Evolutionary conservation across 1,140 invertebrate species (phyloP).

Genomic region (Heliconius himera): DNA sequence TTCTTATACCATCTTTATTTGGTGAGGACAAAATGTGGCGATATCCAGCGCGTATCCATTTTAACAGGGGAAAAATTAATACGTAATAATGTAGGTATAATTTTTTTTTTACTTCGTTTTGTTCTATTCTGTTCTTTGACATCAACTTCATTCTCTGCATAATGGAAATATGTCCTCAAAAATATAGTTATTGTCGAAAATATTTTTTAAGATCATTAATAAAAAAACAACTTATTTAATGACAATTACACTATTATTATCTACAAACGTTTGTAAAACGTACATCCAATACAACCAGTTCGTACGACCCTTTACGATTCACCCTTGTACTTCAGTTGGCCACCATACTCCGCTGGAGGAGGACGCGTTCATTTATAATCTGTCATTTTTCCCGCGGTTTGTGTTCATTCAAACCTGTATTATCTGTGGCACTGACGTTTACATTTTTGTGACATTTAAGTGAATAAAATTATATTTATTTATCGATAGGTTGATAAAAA

Average conservation of each 20-base stretch:
- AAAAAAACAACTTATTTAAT: too few species aligned
- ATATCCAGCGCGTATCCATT: too few species aligned
- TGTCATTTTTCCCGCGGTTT: conserved; percentile 32
- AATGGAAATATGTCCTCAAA: too few species aligned
- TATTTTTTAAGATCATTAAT: too few species aligned
- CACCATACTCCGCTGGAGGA: conserved; percentile 24
- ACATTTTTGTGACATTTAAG: conserved; percentile 14
- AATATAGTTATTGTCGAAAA: too few species aligned
- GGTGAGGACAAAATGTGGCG: too few species aligned
- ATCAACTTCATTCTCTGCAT: too few species aligned
- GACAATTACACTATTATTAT: not conserved
- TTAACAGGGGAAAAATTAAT: too few species aligned
- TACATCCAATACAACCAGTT: conserved; percentile 18
- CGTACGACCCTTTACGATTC: conserved; percentile 10
- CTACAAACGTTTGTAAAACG: not conserved
- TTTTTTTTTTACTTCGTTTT: too few species aligned
- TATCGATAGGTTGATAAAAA: conserved; percentile 21
- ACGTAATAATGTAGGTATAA: too few species aligned
- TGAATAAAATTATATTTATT: conserved; percentile 11
- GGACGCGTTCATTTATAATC: conserved; percentile 26
- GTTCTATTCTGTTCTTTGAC: too few species aligned
- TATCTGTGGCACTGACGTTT: conserved; percentile 29
- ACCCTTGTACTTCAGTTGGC: conserved; percentile 36
- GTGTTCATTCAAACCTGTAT: conserved; percentile 29
- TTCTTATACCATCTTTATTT: too few species aligned